Conservation (phyloP, 2,113 vertebrate genomes). For the Montifringilla adamsi region DNA sequence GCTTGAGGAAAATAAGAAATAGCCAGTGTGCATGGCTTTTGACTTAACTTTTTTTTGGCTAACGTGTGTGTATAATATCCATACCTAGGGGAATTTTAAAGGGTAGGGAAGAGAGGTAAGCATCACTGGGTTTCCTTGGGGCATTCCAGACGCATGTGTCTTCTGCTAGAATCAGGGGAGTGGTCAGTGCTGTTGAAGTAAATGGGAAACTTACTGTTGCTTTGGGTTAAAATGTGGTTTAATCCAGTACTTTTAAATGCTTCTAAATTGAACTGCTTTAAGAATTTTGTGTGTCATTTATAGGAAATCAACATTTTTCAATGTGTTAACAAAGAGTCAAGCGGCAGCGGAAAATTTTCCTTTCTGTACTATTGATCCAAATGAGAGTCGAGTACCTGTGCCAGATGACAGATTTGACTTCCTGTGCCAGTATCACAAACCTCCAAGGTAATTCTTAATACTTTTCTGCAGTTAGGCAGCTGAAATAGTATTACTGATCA, state of each 20-base stretch:
- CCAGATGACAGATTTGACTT: constrained; percentile 92
- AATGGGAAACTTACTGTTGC: background rate
- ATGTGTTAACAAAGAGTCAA: constrained; percentile 93
- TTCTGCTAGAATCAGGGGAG: background rate
- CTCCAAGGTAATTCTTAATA: constrained; percentile 80
- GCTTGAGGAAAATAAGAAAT: background rate
- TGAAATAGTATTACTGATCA: background rate
- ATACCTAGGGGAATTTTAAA: background rate
- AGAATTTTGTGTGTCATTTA: background rate
- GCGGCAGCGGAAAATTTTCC: constrained; percentile 91
- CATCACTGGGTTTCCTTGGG: background rate
- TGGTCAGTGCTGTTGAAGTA: background rate
- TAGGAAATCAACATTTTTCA: constrained; percentile 97
- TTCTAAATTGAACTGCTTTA: background rate
- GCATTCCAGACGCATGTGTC: accelerated
- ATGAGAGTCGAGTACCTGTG: constrained; percentile 94
- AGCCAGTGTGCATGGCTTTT: background rate
- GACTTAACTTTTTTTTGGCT: background rate
- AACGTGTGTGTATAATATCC: accelerated
- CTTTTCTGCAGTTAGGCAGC: background rate
- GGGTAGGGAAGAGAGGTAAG: background rate
- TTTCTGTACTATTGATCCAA: constrained; percentile 96
- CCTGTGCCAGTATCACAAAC: constrained; percentile 89
- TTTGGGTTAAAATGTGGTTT: background rate
- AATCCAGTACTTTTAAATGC: background rate